Evolutionary conservation across 2,888 invertebrate genomes (phyloP).

Genomic region (Poecilus cupreus): DNA sequence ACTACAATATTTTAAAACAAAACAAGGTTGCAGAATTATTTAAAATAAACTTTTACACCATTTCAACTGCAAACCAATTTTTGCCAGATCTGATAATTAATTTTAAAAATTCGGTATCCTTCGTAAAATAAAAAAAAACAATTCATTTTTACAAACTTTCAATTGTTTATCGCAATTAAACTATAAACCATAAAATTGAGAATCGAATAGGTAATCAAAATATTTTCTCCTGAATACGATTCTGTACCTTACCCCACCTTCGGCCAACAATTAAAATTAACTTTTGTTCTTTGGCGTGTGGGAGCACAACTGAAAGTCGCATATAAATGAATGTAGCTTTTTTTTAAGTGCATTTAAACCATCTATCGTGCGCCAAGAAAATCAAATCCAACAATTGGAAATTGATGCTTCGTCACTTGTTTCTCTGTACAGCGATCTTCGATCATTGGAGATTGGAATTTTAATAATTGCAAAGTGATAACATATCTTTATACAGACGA

Average conservation of each 20-base stretch:
- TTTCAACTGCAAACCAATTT: too few relatives aligned
- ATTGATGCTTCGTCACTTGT: background rate
- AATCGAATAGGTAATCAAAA: too few relatives aligned
- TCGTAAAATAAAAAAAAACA: too few relatives aligned
- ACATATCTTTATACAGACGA: background rate
- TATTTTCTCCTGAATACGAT: background rate
- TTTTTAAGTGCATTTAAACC: background rate
- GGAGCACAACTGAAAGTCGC: background rate
- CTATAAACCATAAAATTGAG: background rate
- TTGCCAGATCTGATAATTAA: too few relatives aligned
- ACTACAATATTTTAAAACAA: too few relatives aligned
- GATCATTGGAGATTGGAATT: constrained; percentile 31
- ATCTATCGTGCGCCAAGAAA: background rate
- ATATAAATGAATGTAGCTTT: constrained; percentile 12
- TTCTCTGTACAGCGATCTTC: background rate
- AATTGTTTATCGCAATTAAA: background rate
- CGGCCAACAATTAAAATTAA: constrained; percentile 34
- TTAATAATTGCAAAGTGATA: constrained; percentile 39
- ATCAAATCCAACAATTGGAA: background rate
- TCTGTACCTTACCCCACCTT: background rate
- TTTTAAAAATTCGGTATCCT: too few relatives aligned
- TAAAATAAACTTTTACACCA: too few relatives aligned
- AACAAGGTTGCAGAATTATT: too few relatives aligned
- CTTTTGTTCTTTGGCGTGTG: constrained; percentile 24
- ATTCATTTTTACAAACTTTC: too few relatives aligned